Percentiles rank a stretch among this genome's conserved stretches.
Evolutionary conservation across 2,888 invertebrate genomes (phyloP).

Genomic region (Noctua comes): DNA sequence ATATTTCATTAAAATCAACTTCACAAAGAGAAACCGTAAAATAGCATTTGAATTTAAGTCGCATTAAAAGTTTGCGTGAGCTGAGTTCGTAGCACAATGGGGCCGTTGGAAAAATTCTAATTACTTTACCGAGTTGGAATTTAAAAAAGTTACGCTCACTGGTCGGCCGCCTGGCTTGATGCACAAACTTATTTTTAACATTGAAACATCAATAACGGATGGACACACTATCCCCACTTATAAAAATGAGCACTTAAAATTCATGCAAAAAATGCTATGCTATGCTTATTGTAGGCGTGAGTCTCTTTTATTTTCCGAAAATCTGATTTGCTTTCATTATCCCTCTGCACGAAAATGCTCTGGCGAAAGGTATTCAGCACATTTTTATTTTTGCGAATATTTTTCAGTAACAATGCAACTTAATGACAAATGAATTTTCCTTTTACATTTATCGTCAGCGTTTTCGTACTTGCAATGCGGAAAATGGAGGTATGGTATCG

Average conservation of each 20-base stretch:
- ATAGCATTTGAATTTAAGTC: slow-evolving; percentile 88
- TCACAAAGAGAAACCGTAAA: slow-evolving; percentile 85
- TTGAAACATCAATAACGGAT: slow-evolving; percentile 54
- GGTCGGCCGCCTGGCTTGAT: slow-evolving; percentile 72
- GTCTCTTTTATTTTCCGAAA: slow-evolving; percentile 4
- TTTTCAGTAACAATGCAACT: slow-evolving; percentile 32
- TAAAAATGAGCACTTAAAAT: no score
- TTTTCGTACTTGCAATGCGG: slow-evolving; percentile 41
- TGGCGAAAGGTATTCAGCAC: slow-evolving; percentile 8
- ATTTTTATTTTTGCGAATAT: slow-evolving; percentile 31
- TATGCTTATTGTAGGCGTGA: background rate
- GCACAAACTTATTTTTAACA: slow-evolving; percentile 73
- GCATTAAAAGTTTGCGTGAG: slow-evolving; percentile 89
- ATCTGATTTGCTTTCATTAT: slow-evolving; percentile 19
- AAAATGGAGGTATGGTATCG: slow-evolving; percentile 36
- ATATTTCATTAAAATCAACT: slow-evolving; percentile 83
- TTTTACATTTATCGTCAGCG: slow-evolving; percentile 43
- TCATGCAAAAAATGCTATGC: no score
- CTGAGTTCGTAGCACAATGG: slow-evolving; percentile 87
- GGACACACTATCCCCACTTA: slow-evolving; percentile 5
- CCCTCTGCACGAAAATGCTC: slow-evolving; percentile 14
- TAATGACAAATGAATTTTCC: slow-evolving; percentile 46
- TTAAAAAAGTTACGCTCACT: slow-evolving; percentile 84
- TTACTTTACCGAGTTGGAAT: slow-evolving; percentile 87
- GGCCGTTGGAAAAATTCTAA: slow-evolving; percentile 88